Evolutionary conservation across 2,113 vertebrate species (phyloP), one percentile per base, ranked within the genome.

Genomic region (Anguilla rostrata): DNA sequence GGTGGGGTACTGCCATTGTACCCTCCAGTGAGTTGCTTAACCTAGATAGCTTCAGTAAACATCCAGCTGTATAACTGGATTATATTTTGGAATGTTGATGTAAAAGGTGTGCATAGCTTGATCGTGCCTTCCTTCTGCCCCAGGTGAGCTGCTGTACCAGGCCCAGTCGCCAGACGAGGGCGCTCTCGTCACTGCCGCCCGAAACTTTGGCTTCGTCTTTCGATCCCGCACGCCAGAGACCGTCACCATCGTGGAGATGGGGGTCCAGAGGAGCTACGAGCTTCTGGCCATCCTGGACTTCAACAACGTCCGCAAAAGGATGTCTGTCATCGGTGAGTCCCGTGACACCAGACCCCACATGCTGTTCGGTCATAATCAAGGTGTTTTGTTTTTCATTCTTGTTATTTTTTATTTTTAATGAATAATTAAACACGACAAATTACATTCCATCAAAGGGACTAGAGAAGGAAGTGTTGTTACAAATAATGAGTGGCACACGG

Each of bases 131-230:
- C 8, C 82, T 40, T 1, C 80, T 40, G 26, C 43, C 75, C 49
- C 91, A 99, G 98, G 97, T 46, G 88, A 95, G 49, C 93, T 99
- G 1, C 86, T 93, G 49, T 99, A 99, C 89, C 98, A 99, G 94
- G 98, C 98, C 39, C 98, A 99, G 90, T 99, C 98, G 78, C 98
- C 98, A 26, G 98, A 99, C 7, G 98, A 99, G 89, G 98, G 97
- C 0, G 98, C 98, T 60, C 93, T 99, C 1, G 97, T 99, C 78
- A 99, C 97, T 0, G 98, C 98, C 20, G 97, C 98, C 12, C 95
- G 98, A 80, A 99, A 97, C 93, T 98, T 99, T 41, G 98, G 98
- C 26, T 99, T 98, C 86, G 97, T 99, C 78, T 99, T 99, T 87
- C 93, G 90, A n/a, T 94, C 96, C 78, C 97, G 98, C 0, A 98